Conservation (phyloP, 2,797 vertebrate genomes). For the Arremon brunneinucha region DNA sequence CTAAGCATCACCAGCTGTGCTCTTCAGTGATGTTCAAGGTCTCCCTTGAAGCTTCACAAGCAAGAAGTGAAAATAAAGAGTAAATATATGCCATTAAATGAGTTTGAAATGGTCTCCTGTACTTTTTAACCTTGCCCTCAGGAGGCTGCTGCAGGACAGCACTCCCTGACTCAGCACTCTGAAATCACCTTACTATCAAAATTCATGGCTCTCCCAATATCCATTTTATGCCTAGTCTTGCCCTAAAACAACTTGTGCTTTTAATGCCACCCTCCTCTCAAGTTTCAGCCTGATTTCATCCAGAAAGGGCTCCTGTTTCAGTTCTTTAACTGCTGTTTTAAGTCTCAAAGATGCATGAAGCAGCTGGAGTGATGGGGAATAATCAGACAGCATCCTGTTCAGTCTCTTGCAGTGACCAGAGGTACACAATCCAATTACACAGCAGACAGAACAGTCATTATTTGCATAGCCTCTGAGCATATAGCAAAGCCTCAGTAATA, state of each 20-base stretch:
- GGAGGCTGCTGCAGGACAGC: not conserved
- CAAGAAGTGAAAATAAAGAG: not conserved
- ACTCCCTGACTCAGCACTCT: not conserved
- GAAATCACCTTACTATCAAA: not conserved
- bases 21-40: not conserved
- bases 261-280: not conserved
- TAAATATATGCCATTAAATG: not conserved
- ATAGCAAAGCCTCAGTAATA: not conserved
- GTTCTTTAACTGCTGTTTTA: not conserved
- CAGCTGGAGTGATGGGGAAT: not conserved
- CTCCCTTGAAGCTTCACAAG: not conserved
- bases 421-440: not conserved
- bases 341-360: not conserved
- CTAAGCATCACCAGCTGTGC: not conserved
- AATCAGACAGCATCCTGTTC: not conserved
- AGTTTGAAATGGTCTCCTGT: not conserved
- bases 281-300: not conserved
- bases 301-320: not conserved
- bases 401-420: not conserved
- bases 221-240: not conserved
- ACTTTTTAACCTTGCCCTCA: not conserved
- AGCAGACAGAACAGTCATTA: not conserved
- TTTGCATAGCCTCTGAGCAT: not conserved
- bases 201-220: not conserved
- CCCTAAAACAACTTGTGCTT: not conserved